Evolutionary conservation across 2,888 invertebrate genomes (phyloP).

Genomic region (Drosophila peninsularis): DNA sequence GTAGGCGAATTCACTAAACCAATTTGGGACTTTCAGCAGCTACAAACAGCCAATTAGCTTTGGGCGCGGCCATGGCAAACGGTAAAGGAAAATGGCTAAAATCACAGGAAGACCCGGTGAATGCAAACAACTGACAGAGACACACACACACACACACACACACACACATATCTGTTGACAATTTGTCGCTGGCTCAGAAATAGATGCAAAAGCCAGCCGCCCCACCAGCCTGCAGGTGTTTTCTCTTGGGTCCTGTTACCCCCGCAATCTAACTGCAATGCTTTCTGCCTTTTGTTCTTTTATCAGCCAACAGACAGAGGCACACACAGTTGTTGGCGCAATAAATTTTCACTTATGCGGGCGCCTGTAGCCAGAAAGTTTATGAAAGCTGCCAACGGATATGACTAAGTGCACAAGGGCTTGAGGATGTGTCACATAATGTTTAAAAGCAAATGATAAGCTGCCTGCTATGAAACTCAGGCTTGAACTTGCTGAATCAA

Average conservation of each 20-base stretch:
- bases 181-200: constrained; percentile 50
- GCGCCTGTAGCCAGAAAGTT: constrained; percentile 17
- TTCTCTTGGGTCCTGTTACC: not conserved
- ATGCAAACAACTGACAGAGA: constrained; percentile 39
- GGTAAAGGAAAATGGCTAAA: constrained; percentile 52
- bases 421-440: constrained; percentile 2
- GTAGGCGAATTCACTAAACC: constrained; percentile 62
- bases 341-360: constrained; percentile 35
- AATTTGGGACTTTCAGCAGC: constrained; percentile 55
- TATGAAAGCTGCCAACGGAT: not conserved
- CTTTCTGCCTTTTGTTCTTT: constrained; percentile 33
- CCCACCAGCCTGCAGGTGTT: constrained; percentile 33
- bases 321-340: not conserved
- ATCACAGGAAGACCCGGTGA: constrained; percentile 46
- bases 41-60: constrained; percentile 77
- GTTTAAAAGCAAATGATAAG: not conserved
- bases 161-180: constrained; percentile 35
- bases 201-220: constrained; percentile 22
- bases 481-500: no score
- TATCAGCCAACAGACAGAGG: not conserved
- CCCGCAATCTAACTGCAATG: constrained; percentile 5
- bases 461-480: not conserved
- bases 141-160: not conserved
- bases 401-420: not conserved
- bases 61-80: constrained; percentile 31